A percentile compares a stretch with the other conserved stretches of the same genome.
phyloP scores from a whole-genome alignment of 2,113 vertebrate species.

The Girardinichthys multiradiatus region DNA sequence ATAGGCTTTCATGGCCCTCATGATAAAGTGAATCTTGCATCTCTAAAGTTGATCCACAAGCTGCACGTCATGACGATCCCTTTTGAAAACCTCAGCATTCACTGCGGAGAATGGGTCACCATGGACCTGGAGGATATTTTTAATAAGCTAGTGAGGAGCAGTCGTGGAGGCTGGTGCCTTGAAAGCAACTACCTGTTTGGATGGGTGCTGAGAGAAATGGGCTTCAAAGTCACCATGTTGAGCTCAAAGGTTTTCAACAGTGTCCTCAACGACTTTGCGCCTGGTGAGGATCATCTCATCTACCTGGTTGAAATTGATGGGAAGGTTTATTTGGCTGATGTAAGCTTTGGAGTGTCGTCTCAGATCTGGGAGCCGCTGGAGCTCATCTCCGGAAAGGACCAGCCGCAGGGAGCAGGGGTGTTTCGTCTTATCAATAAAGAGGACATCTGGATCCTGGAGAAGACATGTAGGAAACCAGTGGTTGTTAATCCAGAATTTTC shows the following conservation, averaged over 20 bases:
- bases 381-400: constrained; percentile 81
- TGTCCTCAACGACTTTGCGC: constrained; percentile 18
- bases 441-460: constrained; percentile 83
- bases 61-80: constrained; percentile 82
- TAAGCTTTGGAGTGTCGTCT: constrained; percentile 82
- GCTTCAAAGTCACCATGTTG: constrained; percentile 76
- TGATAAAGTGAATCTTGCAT: constrained; percentile 78
- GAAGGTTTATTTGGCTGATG: constrained; percentile 82
- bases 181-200: constrained; percentile 86
- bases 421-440: constrained; percentile 81
- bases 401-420: constrained; percentile 78
- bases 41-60: constrained; percentile 79
- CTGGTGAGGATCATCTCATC: constrained; percentile 57
- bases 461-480: constrained; percentile 76
- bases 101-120: constrained; percentile 81
- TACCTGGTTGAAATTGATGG: constrained; percentile 77
- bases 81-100: constrained; percentile 89
- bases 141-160: constrained; percentile 87
- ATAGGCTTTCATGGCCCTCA: constrained; percentile 80
- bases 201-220: constrained; percentile 85
- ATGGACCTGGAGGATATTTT: constrained; percentile 86
- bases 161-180: constrained; percentile 88
- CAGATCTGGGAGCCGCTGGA: constrained; percentile 88
- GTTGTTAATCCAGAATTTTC: constrained; percentile 80
- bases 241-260: constrained; percentile 74